Evolutionary conservation across 2,888 invertebrate genomes (phyloP), one percentile per base, ranked within the genome.

Genomic region (Mayetiola destructor): DNA sequence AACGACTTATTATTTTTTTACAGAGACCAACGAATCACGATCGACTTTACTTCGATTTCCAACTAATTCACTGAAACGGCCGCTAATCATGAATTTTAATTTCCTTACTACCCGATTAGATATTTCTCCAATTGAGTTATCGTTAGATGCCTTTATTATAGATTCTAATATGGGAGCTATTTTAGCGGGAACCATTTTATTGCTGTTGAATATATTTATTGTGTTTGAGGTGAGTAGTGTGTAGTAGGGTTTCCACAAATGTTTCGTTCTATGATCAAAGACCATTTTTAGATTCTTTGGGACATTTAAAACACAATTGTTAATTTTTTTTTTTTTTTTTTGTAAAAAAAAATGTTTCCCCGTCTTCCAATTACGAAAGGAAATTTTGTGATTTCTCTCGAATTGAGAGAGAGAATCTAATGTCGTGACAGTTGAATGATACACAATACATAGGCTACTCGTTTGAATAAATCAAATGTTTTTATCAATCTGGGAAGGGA

Each of bases 371-470:
- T 9, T 6, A 8, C 12, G 32, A 75, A 93, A 10, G 88, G 88
- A 0, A 81, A 87, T 1, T 71, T 93, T 48, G 84, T 91, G 0
- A 72, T 80, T 1, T n/a, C n/a, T n/a, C n/a, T n/a, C n/a, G n/a
- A n/a, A n/a, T n/a, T n/a, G n/a, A n/a, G n/a, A n/a, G n/a, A n/a
- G n/a, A n/a, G n/a, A n/a, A n/a, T n/a, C n/a, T n/a, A n/a, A n/a
- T n/a, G n/a, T n/a, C n/a, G n/a, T n/a, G n/a, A n/a, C n/a, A n/a
- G n/a, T n/a, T n/a, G n/a, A n/a, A n/a, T n/a, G n/a, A n/a, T n/a
- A n/a, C n/a, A n/a, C 73, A 84, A 20, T 82, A 88, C n/a, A n/a
- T n/a, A n/a, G n/a, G n/a, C n/a, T n/a, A n/a, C n/a, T n/a, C n/a
- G n/a, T n/a, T n/a, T n/a, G n/a, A n/a, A n/a, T n/a, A n/a, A n/a